Conservation (phyloP, 2,888 invertebrate genomes). For the Xanthia togata region DNA sequence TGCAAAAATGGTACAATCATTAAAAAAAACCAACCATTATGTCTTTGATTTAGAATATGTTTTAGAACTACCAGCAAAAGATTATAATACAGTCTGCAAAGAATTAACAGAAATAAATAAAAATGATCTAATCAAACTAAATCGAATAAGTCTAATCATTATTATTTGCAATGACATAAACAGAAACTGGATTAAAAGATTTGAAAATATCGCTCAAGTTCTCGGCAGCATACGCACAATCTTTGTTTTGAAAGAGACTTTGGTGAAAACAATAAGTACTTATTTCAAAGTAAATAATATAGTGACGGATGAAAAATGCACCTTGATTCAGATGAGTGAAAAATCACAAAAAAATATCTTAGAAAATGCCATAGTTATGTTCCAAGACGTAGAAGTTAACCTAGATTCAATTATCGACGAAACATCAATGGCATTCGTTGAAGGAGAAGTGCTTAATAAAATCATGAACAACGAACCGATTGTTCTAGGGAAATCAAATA, state of each 20-base stretch:
- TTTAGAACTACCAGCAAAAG: slow-evolving; percentile 28
- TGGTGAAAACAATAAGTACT: slow-evolving; percentile 3
- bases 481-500: slow-evolving; percentile 10
- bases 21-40: slow-evolving; percentile 10
- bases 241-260: slow-evolving; percentile 16
- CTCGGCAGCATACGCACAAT: slow-evolving; percentile 13
- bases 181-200: background rate
- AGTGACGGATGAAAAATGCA: slow-evolving; percentile 28
- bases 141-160: slow-evolving; percentile 9
- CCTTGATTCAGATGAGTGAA: slow-evolving; percentile 35
- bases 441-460: slow-evolving; percentile 35
- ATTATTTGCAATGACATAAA: slow-evolving; percentile 28
- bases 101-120: slow-evolving; percentile 25
- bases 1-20: slow-evolving; percentile 45
- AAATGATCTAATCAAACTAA: background rate
- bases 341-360: slow-evolving; percentile 32
- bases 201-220: slow-evolving; percentile 20
- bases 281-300: slow-evolving; percentile 23
- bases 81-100: background rate
- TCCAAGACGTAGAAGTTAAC: slow-evolving; percentile 41
- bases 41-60: slow-evolving; percentile 46
- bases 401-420: slow-evolving; percentile 21
- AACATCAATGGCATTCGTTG: slow-evolving; percentile 24
- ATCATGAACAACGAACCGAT: slow-evolving; percentile 36
- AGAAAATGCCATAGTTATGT: slow-evolving; percentile 30